These are phyloP conservation scores for Saccopteryx bilineata DNA, from an alignment of 2,113 vertebrate species.

Conservation along the genomic window DNA sequence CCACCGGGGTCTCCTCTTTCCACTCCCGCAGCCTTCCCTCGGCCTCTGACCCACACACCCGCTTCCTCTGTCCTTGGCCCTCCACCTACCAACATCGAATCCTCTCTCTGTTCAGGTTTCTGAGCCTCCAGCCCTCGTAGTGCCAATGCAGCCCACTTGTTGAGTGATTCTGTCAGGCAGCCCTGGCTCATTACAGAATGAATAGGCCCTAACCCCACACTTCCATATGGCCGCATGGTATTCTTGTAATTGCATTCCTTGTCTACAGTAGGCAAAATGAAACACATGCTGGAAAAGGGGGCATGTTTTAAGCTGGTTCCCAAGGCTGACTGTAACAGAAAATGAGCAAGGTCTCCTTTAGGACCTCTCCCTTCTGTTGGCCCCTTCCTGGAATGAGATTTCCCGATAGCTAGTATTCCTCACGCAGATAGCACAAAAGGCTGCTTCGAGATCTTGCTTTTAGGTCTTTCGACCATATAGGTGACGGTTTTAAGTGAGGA, in stretches of 20 bases:
- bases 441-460: neutral
- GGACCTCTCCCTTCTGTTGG: neutral
- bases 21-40: neutral
- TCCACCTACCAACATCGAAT: neutral
- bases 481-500: neutral
- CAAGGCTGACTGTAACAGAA: slow-evolving; percentile 25
- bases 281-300: slow-evolving; percentile 7
- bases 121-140: neutral
- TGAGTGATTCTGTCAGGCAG: slow-evolving; percentile 47
- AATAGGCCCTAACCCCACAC: neutral
- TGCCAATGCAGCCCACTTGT: neutral
- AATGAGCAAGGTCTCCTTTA: neutral
- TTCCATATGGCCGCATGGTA: slow-evolving; percentile 30
- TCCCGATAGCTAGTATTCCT: neutral
- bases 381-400: neutral
- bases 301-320: neutral
- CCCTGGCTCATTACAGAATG: slow-evolving; percentile 6
- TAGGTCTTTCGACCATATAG: neutral
- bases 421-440: neutral
- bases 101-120: neutral
- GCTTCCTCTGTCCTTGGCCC: neutral
- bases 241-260: neutral
- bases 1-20: neutral
- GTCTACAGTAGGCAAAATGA: slow-evolving; percentile 40
- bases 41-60: neutral